Percentiles rank a stretch among this genome's conserved stretches.
Evolutionary conservation across 2,888 invertebrate genomes (phyloP).

Genomic region (Drosophila prostipennis): DNA sequence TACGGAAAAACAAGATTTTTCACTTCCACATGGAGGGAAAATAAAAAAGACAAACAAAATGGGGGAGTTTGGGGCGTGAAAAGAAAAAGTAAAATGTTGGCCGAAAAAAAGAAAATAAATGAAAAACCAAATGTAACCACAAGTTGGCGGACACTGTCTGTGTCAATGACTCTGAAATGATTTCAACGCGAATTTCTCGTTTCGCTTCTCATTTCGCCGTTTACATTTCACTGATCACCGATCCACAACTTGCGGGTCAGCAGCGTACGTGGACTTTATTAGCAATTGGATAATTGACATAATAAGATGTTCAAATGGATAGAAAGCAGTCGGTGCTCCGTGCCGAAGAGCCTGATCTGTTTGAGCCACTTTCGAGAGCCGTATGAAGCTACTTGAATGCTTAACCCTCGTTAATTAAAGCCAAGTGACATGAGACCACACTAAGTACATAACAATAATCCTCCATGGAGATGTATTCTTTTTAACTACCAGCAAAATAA

Average conservation of each 20-base stretch:
- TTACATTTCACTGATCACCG: conserved; percentile 41
- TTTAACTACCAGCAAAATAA: no score
- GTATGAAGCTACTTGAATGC: neutral
- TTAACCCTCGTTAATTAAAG: neutral
- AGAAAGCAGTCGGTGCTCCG: conserved; percentile 46
- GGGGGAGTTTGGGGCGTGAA: conserved; percentile 46
- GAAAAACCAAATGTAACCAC: conserved; percentile 31
- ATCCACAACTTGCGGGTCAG: conserved; percentile 57
- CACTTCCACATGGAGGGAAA: conserved; percentile 41
- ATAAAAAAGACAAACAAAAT: neutral
- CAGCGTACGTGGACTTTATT: conserved; percentile 73
- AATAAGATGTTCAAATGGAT: conserved; percentile 58
- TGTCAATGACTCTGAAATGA: conserved; percentile 79
- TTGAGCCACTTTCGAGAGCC: conserved; percentile 30
- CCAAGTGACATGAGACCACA: no score
- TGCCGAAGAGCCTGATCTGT: conserved; percentile 5
- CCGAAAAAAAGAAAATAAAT: conserved; percentile 55
- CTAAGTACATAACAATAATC: no score
- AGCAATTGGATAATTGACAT: conserved; percentile 77
- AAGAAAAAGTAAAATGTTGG: conserved; percentile 76
- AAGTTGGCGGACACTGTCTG: conserved; percentile 35
- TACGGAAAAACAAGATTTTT: conserved; percentile 63
- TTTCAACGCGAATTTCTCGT: conserved; percentile 69
- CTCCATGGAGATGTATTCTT: no score
- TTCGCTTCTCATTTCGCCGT: conserved; percentile 54